Conservation (phyloP, 2,797 vertebrate genomes). For the Argya squamiceps region DNA sequence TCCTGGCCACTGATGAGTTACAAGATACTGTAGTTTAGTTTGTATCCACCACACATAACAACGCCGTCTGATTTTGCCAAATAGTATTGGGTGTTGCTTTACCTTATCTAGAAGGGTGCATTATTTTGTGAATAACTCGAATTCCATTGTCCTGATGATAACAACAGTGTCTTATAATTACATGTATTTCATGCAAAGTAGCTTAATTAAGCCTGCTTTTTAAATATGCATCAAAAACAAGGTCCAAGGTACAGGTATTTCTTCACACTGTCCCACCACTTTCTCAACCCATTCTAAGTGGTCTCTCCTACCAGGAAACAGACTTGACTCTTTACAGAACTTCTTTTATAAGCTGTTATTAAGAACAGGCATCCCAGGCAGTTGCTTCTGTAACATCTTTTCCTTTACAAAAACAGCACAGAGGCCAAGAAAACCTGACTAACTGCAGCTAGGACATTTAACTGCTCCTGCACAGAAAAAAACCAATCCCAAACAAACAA, state of each 20-base stretch:
- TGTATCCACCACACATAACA: background rate
- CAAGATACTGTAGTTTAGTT: slow-evolving; percentile 15
- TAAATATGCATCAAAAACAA: background rate
- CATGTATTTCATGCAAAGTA: background rate
- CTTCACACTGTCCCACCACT: background rate
- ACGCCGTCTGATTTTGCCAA: background rate
- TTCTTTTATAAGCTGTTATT: background rate
- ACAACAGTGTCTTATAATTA: background rate
- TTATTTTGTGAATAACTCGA: slow-evolving; percentile 17
- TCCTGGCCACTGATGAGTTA: background rate
- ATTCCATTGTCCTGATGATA: background rate
- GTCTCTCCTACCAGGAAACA: background rate
- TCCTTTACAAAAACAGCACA: background rate
- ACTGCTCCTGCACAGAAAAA: background rate
- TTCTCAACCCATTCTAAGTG: background rate
- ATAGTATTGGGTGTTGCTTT: background rate
- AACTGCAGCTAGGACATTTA: background rate
- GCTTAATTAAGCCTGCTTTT: background rate
- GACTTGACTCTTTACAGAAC: background rate
- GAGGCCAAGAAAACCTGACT: background rate
- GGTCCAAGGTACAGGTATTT: background rate
- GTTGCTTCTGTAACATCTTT: background rate
- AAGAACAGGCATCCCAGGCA: background rate
- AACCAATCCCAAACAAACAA: background rate
- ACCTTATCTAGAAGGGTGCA: background rate